Evolutionary conservation across 2,113 vertebrate genomes (phyloP).

Genomic region (Dunckerocampus dactyliophorus): DNA sequence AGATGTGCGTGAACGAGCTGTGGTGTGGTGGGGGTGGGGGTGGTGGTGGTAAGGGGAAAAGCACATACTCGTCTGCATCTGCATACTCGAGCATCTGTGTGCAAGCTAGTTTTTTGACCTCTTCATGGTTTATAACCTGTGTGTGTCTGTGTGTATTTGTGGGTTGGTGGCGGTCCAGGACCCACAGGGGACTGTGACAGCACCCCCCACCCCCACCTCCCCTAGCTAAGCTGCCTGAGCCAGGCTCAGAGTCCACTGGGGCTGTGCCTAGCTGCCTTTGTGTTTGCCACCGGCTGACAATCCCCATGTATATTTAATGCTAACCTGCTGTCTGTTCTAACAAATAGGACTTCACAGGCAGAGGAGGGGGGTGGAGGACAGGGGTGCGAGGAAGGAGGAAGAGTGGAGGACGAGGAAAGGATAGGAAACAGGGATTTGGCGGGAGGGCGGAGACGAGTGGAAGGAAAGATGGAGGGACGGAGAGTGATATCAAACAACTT

Average conservation of each 20-base stretch:
- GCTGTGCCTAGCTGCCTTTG: conserved; percentile 67
- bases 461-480: conserved; percentile 19
- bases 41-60: conserved; percentile 11
- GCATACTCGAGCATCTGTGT: conserved; percentile 58
- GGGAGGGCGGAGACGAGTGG: conserved; percentile 13
- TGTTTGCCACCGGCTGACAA: conserved; percentile 75
- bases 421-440: conserved; percentile 28
- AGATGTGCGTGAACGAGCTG: conserved; percentile 55
- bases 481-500: conserved; percentile 59
- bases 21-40: neutral
- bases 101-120: conserved; percentile 51
- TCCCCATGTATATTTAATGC: conserved; percentile 83
- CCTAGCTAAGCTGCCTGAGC: conserved; percentile 56
- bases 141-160: conserved; percentile 41
- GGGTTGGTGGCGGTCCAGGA: conserved; percentile 27
- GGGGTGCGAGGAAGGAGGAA: neutral
- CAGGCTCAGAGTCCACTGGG: conserved; percentile 52
- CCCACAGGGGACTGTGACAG: conserved; percentile 36
- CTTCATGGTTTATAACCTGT: conserved; percentile 57
- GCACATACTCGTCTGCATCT: conserved; percentile 36
- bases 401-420: neutral
- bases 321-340: conserved; percentile 82
- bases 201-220: conserved; percentile 29
- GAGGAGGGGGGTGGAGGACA: conserved; percentile 20
- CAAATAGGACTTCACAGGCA: conserved; percentile 76